These are phyloP conservation scores for Austrofundulus limnaeus DNA, from an alignment of 2,113 vertebrate species.

Conservation along the genomic window DNA sequence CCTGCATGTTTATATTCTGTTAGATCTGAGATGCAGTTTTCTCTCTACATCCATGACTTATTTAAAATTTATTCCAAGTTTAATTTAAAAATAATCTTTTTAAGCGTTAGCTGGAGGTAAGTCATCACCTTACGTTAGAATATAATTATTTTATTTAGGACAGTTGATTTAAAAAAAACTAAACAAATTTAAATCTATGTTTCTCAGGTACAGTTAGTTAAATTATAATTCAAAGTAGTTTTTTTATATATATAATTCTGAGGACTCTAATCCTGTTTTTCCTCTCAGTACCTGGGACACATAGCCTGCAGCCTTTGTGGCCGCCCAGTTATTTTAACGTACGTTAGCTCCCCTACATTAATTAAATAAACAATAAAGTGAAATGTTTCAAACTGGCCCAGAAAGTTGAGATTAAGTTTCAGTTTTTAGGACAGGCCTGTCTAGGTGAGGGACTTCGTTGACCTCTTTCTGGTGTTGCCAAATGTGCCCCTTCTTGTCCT, in stretches of 20 bases:
- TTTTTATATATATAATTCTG: slow-evolving; percentile 1
- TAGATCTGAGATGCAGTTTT: slow-evolving; percentile 90
- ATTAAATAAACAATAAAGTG: slow-evolving; percentile 66
- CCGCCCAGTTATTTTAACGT: slow-evolving; percentile 53
- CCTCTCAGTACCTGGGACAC: slow-evolving; percentile 91
- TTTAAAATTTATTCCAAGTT: slow-evolving; percentile 85
- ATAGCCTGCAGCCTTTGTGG: slow-evolving; percentile 75
- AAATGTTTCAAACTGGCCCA: slow-evolving; percentile 62
- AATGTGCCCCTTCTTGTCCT: slow-evolving; percentile 80
- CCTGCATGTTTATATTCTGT: slow-evolving; percentile 92
- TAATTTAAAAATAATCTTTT: slow-evolving; percentile 87
- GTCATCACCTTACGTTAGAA: slow-evolving; percentile 94
- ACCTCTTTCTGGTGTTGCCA: slow-evolving; percentile 65
- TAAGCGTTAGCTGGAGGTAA: slow-evolving; percentile 97
- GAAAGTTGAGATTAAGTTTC: slow-evolving; percentile 82
- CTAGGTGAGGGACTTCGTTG: slow-evolving; percentile 74
- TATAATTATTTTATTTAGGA: slow-evolving; percentile 72
- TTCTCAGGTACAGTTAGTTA: slow-evolving; percentile 87
- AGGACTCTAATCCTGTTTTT: slow-evolving; percentile 1
- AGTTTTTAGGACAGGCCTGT: slow-evolving; percentile 77
- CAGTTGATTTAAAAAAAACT: slow-evolving; percentile 54
- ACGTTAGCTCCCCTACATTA: slow-evolving; percentile 64
- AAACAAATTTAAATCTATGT: slow-evolving; percentile 75
- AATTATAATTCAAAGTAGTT: background rate
- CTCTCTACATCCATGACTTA: slow-evolving; percentile 88